Conservation (phyloP, 2,113 vertebrate genomes). For the Gracilinanus agilis region DNA sequence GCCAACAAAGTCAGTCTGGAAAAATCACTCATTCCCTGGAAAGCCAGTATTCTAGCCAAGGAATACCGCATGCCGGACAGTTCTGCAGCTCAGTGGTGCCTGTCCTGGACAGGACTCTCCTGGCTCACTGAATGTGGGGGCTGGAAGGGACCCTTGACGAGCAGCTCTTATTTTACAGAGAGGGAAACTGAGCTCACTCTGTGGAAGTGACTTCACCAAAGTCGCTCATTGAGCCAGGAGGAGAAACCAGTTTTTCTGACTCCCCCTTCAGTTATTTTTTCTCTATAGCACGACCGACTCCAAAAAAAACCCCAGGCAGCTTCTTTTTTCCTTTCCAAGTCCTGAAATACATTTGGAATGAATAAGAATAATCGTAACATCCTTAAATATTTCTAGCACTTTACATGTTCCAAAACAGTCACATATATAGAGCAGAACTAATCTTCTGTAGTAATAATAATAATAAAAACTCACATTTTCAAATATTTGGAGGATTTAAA, state of each 20-base stretch:
- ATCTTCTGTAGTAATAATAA: neutral
- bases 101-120: neutral
- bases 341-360: neutral
- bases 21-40: constrained; percentile 49
- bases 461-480: neutral
- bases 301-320: neutral
- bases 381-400: neutral
- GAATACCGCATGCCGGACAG: neutral
- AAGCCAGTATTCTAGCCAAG: constrained; percentile 61
- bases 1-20: constrained; percentile 34
- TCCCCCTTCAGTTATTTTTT: neutral
- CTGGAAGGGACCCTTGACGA: neutral
- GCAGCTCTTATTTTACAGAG: neutral
- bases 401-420: neutral
- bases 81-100: neutral
- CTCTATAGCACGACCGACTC: neutral
- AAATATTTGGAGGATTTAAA: neutral
- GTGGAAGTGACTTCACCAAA: neutral
- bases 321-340: neutral
- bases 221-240: neutral
- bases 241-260: neutral
- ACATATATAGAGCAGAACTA: neutral
- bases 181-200: neutral
- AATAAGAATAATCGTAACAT: neutral
- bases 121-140: neutral